Base-by-base conservation (phyloP, 1,140 invertebrate species). In the Musca vetustissima region DNA sequence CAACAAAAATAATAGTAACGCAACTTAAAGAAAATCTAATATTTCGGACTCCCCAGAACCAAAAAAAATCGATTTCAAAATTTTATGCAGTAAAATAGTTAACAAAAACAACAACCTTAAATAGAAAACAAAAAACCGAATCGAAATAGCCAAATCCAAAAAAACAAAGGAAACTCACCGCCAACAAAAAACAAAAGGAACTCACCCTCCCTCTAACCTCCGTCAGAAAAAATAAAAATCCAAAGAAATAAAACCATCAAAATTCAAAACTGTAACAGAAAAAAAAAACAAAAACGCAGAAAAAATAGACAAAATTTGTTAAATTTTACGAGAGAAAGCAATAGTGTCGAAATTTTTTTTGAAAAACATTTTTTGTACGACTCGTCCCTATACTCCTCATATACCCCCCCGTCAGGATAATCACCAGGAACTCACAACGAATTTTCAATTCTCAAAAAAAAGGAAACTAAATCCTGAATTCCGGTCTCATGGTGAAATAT, bases 261-360 rank as follows among this genome's bases (percentile, higher is more conserved):
- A 75, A 74, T 52, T 59, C 61, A 36, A 67, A 66, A 70, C n/a
- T n/a, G n/a, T n/a, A n/a, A n/a, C n/a, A n/a, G n/a, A n/a, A n/a
- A n/a, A n/a, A n/a, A n/a, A n/a, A n/a, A n/a, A n/a, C n/a, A n/a
- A n/a, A n/a, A 49, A 68, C 67, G 69, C 66, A 65, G 50, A 69
- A 21, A 68, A 73, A 70, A 64, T 70, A 70, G 70, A 48, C 70
- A 70, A 70, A 70, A 70, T 70, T 70, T 70, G 70, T 70, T 70
- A 70, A 70, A 70, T 70, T 70, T 70, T 61, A 43, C 47, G 36
- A 24, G 24, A 65, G 21, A 49, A 49, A 49, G 11, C 14, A 61
- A 59, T 74, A 79, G 77, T 75, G 77, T 75, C 74, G 75, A 76
- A 61, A 61, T 57, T 57, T 57, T 57, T 43, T 57, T 57, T 43